Evolutionary conservation across 2,113 vertebrate species (phyloP).

Genomic region (Chloropsis hardwickii): DNA sequence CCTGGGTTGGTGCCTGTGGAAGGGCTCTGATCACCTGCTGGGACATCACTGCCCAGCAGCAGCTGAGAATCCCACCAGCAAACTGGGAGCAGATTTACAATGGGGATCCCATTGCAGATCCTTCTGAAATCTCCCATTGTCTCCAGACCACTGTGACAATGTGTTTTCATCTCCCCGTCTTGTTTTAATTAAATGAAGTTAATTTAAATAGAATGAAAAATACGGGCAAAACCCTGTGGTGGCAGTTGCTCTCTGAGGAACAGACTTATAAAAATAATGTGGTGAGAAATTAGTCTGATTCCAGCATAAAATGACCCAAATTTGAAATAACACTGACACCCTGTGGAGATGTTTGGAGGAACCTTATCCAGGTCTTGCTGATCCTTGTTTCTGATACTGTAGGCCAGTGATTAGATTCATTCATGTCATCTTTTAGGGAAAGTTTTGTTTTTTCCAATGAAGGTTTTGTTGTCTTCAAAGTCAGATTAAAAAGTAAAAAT

Average conservation of each 20-base stretch:
- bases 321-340: constrained; percentile 71
- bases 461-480: neutral
- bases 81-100: neutral
- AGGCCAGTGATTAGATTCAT: neutral
- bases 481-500: neutral
- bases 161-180: neutral
- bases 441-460: neutral
- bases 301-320: neutral
- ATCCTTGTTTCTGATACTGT: neutral
- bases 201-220: neutral
- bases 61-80: neutral
- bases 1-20: neutral
- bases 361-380: neutral
- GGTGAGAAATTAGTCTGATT: neutral
- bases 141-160: neutral
- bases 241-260: neutral
- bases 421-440: neutral
- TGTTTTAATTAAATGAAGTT: neutral
- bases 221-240: neutral
- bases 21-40: neutral
- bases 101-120: neutral
- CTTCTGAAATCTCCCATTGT: neutral
- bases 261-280: neutral
- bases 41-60: neutral
- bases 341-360: constrained; percentile 46